Conservation (phyloP, 1,140 invertebrate species). For the Bombus waltoni region DNA sequence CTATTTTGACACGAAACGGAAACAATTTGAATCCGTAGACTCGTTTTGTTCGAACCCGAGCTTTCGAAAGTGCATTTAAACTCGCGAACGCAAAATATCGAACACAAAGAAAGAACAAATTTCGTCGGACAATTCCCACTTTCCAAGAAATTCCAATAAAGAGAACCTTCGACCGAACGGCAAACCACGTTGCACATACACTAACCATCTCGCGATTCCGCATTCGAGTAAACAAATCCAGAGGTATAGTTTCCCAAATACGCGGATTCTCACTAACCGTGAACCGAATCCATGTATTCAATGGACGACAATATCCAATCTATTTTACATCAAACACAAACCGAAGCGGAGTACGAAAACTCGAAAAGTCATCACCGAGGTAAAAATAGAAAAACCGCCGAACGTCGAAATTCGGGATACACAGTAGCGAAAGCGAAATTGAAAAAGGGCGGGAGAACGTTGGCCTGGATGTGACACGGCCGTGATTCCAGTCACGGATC, state of each 20-base stretch:
- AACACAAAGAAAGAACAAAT: neutral
- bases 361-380: neutral
- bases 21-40: neutral
- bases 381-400: neutral
- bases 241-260: neutral
- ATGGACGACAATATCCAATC: neutral
- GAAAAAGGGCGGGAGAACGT: constrained; percentile 36
- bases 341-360: neutral
- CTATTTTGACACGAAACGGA: neutral
- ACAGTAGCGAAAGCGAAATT: neutral
- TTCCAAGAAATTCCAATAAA: neutral
- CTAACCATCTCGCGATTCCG: neutral
- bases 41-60: neutral
- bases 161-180: neutral
- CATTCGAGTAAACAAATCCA: neutral
- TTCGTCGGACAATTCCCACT: neutral
- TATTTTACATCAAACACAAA: neutral
- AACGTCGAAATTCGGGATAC: constrained; percentile 15
- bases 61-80: no score
- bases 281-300: neutral
- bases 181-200: neutral
- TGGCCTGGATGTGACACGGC: constrained; percentile 50
- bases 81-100: no score
- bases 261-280: neutral
- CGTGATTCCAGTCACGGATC: constrained; percentile 80